Evolutionary conservation across 1,140 invertebrate species (phyloP), one percentile per base, ranked within the genome.

Genomic region (Chelonus insularis): DNA sequence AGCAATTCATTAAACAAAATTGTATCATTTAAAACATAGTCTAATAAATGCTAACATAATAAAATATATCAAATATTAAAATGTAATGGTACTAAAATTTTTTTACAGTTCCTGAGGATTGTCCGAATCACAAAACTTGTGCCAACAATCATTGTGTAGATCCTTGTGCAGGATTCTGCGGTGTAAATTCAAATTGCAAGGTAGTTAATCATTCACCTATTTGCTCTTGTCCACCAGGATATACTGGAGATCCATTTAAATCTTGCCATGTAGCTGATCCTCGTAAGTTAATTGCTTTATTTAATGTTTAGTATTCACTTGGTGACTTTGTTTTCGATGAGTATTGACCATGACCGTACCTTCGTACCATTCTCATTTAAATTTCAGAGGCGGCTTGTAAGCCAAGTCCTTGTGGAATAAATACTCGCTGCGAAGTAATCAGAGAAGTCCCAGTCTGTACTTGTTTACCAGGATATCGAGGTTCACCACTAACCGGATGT

Each of bases 351-450:
- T 43, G 41, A 43, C 18, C 12, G 1, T 4, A 18, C 3, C 7
- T 48, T 48, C 16, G 12, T 14, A 54, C 29, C 11, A 4, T 57
- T 39, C 12, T 54, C 34, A 48, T 52, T 36, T 52, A 29, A 45
- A 5, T 69, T 81, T 11, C 72, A 91, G 89, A 90, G 78, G 91
- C 91, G 69, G 84, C 89, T 12, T 93, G 91, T 69, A 86, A 91
- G 69, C 90, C 89, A 1, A 90, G 86, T 56, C 91, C 91, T 0
- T 94, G 91, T 59, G 92, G 92, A 23, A 63, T 75, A 20, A 93
- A 93, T 72, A 92, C 91, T 1, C 87, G 90, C 51, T 93, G 91
- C 73, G 87, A 91, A 68, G 89, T 92, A 11, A 81, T 87, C 2
- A 89, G 90, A 67, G 85, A 86, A 39, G 84, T 88, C 20, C 89